Evolutionary conservation across 2,797 vertebrate species (phyloP).

Genomic region (Jordanella pulchra): DNA sequence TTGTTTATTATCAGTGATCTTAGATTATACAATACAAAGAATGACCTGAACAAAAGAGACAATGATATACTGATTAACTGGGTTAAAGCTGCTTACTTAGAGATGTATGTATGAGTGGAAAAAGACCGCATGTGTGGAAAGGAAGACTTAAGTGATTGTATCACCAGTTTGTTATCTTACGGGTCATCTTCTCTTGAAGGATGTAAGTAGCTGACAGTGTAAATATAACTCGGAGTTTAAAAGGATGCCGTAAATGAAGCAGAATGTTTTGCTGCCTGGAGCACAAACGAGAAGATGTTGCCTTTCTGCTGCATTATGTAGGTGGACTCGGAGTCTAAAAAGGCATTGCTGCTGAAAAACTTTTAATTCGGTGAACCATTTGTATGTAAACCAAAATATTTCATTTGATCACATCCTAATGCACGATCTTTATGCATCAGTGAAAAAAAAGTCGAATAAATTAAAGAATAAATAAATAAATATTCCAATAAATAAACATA

Average conservation of each 20-base stretch:
- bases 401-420: constrained; percentile 49
- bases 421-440: constrained; percentile 32
- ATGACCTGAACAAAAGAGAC: constrained; percentile 74
- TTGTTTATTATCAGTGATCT: constrained; percentile 84
- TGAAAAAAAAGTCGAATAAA: constrained; percentile 21
- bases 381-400: constrained; percentile 35
- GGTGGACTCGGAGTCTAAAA: not conserved
- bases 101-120: constrained; percentile 65
- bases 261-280: constrained; percentile 5
- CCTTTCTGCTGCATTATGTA: not conserved
- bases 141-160: constrained; percentile 87
- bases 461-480: constrained; percentile 62
- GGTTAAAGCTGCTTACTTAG: constrained; percentile 66
- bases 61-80: constrained; percentile 67
- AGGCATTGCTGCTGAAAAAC: not conserved
- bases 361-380: constrained; percentile 24
- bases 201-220: constrained; percentile 31
- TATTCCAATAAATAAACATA: constrained; percentile 70
- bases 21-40: constrained; percentile 83
- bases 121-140: constrained; percentile 69
- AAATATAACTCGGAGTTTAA: constrained; percentile 17
- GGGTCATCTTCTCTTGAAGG: constrained; percentile 14
- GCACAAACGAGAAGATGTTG: not conserved
- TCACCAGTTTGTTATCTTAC: constrained; percentile 41
- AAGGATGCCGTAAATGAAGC: constrained; percentile 16